Percentiles rank a stretch among this genome's conserved stretches.
phyloP scores from a whole-genome alignment of 1,140 invertebrate species.

The Heliconius congener region DNA sequence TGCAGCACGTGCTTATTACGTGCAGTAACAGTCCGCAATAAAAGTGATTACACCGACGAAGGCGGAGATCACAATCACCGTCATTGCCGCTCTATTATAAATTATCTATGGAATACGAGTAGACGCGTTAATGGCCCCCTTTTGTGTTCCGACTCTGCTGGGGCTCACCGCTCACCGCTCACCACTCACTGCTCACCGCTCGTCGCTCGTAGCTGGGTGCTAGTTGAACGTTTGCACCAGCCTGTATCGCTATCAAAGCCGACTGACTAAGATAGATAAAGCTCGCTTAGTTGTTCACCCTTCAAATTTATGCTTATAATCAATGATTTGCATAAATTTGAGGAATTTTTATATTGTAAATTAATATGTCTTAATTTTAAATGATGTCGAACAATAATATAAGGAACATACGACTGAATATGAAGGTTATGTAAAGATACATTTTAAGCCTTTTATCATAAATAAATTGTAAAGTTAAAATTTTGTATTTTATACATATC shows the following conservation, averaged over 20 bases:
- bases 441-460: too few relatives aligned
- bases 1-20: background rate
- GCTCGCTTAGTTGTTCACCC: background rate
- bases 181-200: background rate
- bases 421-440: too few relatives aligned
- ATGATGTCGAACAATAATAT: too few relatives aligned
- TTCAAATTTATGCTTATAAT: background rate
- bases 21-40: slow-evolving; percentile 11
- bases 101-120: slow-evolving; percentile 27
- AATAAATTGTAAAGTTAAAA: too few relatives aligned
- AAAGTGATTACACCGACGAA: slow-evolving; percentile 10
- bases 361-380: too few relatives aligned
- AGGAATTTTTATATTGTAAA: too few relatives aligned
- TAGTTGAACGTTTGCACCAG: background rate
- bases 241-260: background rate
- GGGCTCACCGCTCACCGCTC: background rate
- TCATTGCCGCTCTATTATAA: slow-evolving; percentile 10
- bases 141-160: background rate
- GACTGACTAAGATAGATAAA: background rate
- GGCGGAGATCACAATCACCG: slow-evolving; percentile 21
- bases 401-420: too few relatives aligned
- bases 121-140: slow-evolving; percentile 24
- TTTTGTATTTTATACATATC: too few relatives aligned
- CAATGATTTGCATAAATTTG: too few relatives aligned
- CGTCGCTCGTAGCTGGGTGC: background rate